phyloP scores from a whole-genome alignment of 2,888 invertebrate species.

The Agrochola circellaris region DNA sequence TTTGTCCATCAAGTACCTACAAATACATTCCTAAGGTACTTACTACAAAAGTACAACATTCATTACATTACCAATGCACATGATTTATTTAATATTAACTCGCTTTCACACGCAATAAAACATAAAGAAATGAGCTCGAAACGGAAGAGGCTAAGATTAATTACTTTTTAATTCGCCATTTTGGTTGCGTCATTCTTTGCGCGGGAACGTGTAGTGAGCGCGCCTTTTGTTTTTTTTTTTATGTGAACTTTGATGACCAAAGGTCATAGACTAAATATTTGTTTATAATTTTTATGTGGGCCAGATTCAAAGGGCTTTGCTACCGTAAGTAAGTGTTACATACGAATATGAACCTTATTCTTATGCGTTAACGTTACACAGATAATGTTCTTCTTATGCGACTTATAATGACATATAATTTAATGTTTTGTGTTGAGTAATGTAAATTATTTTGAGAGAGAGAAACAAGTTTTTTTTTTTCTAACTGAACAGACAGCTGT shows the following conservation, averaged over 20 bases:
- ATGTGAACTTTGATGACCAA: constrained; percentile 50
- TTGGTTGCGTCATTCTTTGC: constrained; percentile 76
- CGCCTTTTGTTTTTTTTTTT: constrained; percentile 41
- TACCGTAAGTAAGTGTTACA: neutral
- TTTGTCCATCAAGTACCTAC: neutral
- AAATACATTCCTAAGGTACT: neutral
- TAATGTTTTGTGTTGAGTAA: no score
- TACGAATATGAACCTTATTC: neutral
- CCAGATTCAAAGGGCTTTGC: neutral
- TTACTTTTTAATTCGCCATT: constrained; percentile 88
- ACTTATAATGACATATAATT: no score
- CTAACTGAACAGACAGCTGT: no score
- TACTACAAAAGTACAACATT: constrained; percentile 5
- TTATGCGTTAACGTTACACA: no score
- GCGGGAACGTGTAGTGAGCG: constrained; percentile 61
- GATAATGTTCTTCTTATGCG: neutral
- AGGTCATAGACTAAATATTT: constrained; percentile 41
- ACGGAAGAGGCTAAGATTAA: constrained; percentile 83
- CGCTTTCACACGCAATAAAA: constrained; percentile 83
- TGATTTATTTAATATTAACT: constrained; percentile 82
- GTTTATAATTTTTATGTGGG: constrained; percentile 3
- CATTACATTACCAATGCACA: constrained; percentile 47
- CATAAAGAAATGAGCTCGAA: constrained; percentile 73
- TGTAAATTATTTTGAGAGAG: no score
- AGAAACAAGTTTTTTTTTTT: no score